These are phyloP conservation scores for Drosophila athabasca DNA, from an alignment of 1,140 invertebrate genomes.

Conservation along the genomic window DNA sequence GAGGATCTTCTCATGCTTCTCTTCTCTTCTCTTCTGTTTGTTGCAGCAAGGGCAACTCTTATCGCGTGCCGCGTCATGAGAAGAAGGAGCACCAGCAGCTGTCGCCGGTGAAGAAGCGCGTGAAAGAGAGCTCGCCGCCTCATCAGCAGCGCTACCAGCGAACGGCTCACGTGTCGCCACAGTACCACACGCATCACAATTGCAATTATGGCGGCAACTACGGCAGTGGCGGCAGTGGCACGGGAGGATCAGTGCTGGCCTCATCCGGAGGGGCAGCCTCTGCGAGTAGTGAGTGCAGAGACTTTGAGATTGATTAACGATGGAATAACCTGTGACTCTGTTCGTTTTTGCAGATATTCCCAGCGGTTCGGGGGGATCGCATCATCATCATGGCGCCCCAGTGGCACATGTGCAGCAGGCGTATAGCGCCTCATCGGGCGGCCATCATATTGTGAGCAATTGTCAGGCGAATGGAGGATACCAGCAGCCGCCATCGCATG, in stretches of 20 bases:
- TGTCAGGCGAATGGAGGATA: slow-evolving; percentile 70
- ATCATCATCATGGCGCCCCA: slow-evolving; percentile 63
- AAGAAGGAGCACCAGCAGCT: slow-evolving; percentile 96
- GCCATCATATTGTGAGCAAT: slow-evolving; percentile 72
- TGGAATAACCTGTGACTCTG: background rate
- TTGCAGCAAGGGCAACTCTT: slow-evolving; percentile 79
- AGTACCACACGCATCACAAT: slow-evolving; percentile 79
- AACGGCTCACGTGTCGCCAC: slow-evolving; percentile 83
- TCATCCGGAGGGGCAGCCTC: slow-evolving; percentile 60
- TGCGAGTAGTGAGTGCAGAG: slow-evolving; percentile 62
- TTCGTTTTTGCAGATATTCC: slow-evolving; percentile 62
- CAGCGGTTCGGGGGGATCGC: slow-evolving; percentile 56
- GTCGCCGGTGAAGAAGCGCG: slow-evolving; percentile 98
- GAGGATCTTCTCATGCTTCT: too few species aligned
- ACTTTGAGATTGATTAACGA: background rate
- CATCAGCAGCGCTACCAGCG: slow-evolving; percentile 85
- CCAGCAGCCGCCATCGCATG: slow-evolving; percentile 62
- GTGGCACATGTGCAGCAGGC: slow-evolving; percentile 59
- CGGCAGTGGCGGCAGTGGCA: slow-evolving; percentile 58
- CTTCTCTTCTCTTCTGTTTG: too few species aligned
- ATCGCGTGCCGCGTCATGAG: slow-evolving; percentile 85
- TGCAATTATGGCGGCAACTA: slow-evolving; percentile 78
- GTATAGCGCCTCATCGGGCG: slow-evolving; percentile 53
- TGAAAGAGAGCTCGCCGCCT: slow-evolving; percentile 97
- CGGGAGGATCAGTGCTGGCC: slow-evolving; percentile 60